Base-by-base conservation (phyloP, 2,888 invertebrate species). In the Microplitis manilae region DNA sequence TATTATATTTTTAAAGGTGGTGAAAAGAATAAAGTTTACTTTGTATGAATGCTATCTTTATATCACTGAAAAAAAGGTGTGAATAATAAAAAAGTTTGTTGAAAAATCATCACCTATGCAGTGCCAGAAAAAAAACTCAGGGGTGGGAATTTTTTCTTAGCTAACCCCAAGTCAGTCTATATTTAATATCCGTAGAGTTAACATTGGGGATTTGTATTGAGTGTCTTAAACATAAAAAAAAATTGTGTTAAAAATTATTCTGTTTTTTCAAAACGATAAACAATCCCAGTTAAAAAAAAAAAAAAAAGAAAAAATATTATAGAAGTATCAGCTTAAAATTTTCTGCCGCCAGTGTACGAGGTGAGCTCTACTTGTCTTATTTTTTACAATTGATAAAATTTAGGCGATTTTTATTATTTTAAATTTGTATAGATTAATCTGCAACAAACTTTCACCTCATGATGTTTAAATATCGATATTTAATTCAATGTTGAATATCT, bases 391-490 rank as follows among this genome's bases (percentile, higher is more conserved):
- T 72, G 13, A 38, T 62, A 41, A 72, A 40, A 39, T 7, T 40
- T 7, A 8, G 13, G 7, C 41, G 6, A 64, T 15, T 40, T 6
- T 40, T 41, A 39, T 17, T 20, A 41, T 62, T n/a, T 40, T 0
- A 61, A 61, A 15, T 39, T 17, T 30, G 7, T 61, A 39, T 38
- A 64, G 39, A 41, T 64, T 39, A 41, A 71, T 64, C 41, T 64
- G 40, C 17, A 6, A 20, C 13, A 41, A 72, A 41, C 72, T 72
- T 72, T 72, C 72, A 72, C 72, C 64, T 13, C 62, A 17, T 15
- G 39, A 20, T 62, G 62, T 41, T 50, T 50, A 50, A 72, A 41
- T 72, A 72, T 72, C 20, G 40, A 72, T 61, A n/a, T 65, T 13
- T 62, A 60, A 71, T 38, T 40, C 17, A 15, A 20, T 72, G 62